A percentile compares a stretch with the other conserved stretches of the same genome.
Conservation (phyloP, 2,113 vertebrate genomes). For the Xyrauchen texanus region DNA sequence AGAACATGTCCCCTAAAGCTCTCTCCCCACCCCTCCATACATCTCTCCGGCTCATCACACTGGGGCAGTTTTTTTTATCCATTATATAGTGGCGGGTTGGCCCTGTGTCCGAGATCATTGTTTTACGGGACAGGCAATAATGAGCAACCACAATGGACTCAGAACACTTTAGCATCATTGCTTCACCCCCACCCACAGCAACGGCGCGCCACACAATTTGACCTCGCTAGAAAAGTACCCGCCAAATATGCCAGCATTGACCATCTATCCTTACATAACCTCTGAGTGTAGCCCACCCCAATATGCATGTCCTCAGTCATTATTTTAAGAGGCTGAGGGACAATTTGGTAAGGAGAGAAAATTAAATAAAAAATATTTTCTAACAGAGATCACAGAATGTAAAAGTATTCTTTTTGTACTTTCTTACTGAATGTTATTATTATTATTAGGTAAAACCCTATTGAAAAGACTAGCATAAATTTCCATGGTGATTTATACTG, state of each 20-base stretch:
- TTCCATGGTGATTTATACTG: no score
- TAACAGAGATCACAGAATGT: no score
- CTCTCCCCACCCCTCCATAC: slow-evolving; percentile 17
- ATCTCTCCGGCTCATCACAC: slow-evolving; percentile 58
- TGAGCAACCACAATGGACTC: slow-evolving; percentile 99
- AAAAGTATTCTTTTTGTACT: no score
- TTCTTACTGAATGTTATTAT: no score
- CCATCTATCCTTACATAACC: background rate
- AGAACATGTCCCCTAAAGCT: slow-evolving; percentile 68
- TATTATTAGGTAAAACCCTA: no score
- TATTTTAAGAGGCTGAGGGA: no score
- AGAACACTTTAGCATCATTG: slow-evolving; percentile 95
- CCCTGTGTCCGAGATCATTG: slow-evolving; percentile 88
- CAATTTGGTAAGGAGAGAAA: no score
- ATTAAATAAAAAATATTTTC: no score
- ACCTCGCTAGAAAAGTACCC: slow-evolving; percentile 72
- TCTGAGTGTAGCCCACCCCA: no score
- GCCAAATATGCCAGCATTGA: slow-evolving; percentile 25
- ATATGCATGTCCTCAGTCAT: no score
- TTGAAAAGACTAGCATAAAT: no score
- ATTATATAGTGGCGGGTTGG: slow-evolving; percentile 89
- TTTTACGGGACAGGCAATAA: slow-evolving; percentile 81
- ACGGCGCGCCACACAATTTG: slow-evolving; percentile 20
- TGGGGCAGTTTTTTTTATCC: slow-evolving; percentile 78
- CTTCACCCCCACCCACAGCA: slow-evolving; percentile 49